Percentiles rank a stretch among this genome's conserved stretches.
phyloP scores from a whole-genome alignment of 1,140 invertebrate species.

The Ceratosolen solmsi region DNA sequence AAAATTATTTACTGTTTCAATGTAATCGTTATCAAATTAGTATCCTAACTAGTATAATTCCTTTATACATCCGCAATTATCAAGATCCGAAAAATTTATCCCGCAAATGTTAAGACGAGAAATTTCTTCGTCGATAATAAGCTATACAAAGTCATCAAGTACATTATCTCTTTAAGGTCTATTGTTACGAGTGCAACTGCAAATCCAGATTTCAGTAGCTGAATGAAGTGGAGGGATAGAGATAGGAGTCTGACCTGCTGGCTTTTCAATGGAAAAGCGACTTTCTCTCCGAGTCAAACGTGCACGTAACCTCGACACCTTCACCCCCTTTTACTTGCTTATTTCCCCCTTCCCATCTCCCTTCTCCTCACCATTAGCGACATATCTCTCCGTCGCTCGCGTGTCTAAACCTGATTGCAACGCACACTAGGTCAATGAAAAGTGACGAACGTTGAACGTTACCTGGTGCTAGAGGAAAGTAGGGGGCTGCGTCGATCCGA shows the following conservation, averaged over 20 bases:
- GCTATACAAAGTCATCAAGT: too few relatives aligned
- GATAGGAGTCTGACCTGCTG: background rate
- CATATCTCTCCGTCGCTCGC: too few relatives aligned
- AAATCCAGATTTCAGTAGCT: background rate
- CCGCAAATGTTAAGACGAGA: too few relatives aligned
- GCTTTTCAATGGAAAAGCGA: conserved; percentile 53
- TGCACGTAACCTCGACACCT: conserved; percentile 50
- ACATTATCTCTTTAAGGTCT: conserved; percentile 10
- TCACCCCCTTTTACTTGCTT: conserved; percentile 6
- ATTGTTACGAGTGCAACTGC: background rate
- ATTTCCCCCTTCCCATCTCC: background rate
- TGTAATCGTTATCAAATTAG: too few relatives aligned
- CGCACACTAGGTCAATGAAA: conserved; percentile 36
- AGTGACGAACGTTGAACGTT: background rate
- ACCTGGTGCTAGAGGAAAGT: background rate
- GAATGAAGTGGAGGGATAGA: background rate
- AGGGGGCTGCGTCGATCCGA: too few relatives aligned
- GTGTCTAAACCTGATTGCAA: too few relatives aligned
- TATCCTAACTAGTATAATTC: too few relatives aligned
- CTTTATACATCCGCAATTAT: too few relatives aligned
- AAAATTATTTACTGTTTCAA: too few relatives aligned
- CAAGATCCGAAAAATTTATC: too few relatives aligned
- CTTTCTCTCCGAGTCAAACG: conserved; percentile 48
- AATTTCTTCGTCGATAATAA: too few relatives aligned
- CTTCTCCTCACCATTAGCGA: background rate